Percentiles rank a stretch among this genome's conserved stretches.
These are phyloP conservation scores for Spongilla lacustris DNA, from an alignment of 37 sponge, comb jelly and placozoan species.

Conservation along the genomic window DNA sequence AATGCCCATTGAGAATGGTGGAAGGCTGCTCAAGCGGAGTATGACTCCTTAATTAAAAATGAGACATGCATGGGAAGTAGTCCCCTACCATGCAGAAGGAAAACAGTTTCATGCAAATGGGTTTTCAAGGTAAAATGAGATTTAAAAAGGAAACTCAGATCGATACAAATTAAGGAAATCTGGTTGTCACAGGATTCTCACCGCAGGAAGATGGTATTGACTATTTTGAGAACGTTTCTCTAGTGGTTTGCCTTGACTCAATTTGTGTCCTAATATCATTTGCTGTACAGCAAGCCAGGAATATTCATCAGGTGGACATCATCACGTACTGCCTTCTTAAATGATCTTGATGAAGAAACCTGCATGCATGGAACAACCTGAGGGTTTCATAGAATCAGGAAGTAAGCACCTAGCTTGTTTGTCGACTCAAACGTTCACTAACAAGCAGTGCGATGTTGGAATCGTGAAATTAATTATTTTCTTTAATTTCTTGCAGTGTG, in stretches of 20 bases:
- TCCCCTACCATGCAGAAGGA: constrained; percentile 23
- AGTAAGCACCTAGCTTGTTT: constrained; percentile 43
- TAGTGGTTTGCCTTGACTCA: constrained; percentile 36
- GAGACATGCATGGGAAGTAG: constrained; percentile 52
- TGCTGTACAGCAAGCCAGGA: constrained; percentile 48
- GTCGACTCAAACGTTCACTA: constrained; percentile 52
- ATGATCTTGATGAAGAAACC: constrained; percentile 45
- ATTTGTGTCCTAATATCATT: constrained; percentile 50
- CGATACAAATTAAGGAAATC: constrained; percentile 42
- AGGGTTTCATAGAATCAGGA: constrained; percentile 41
- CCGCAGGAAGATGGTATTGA: constrained; percentile 54
- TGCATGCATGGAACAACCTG: constrained; percentile 61
- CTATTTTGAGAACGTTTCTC: constrained; percentile 59
- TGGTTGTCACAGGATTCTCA: constrained; percentile 48
- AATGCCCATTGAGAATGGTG: constrained; percentile 55
- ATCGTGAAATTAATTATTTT: constrained; percentile 15
- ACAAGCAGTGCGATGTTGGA: constrained; percentile 50
- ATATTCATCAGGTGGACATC: constrained; percentile 59
- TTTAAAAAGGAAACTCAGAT: constrained; percentile 16
- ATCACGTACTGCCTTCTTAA: constrained; percentile 64
- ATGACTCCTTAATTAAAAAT: constrained; percentile 50
- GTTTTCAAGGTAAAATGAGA: constrained; percentile 44
- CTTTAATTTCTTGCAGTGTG: constrained; percentile 20
- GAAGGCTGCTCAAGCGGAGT: constrained; percentile 52
- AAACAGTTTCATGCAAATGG: constrained; percentile 51